phyloP scores from a whole-genome alignment of 1,140 invertebrate species.

The Himalopsyche phryganea region DNA sequence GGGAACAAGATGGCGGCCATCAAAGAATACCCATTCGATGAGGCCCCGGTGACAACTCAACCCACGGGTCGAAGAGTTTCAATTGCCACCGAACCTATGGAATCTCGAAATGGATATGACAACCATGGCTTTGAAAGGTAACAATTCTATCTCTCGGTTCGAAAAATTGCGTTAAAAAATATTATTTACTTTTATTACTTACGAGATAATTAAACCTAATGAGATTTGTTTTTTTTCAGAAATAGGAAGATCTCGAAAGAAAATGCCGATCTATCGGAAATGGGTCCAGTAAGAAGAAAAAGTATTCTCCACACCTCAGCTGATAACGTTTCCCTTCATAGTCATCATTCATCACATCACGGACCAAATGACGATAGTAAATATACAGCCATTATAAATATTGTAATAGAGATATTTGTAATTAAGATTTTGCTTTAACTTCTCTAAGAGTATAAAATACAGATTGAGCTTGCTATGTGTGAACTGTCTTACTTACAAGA shows the following conservation, averaged over 20 bases:
- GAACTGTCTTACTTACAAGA: too few relatives aligned
- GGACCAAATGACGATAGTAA: constrained; percentile 9
- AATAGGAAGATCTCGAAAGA: constrained; percentile 30
- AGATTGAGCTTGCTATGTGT: too few relatives aligned
- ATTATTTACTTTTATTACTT: too few relatives aligned
- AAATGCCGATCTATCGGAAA: constrained; percentile 40
- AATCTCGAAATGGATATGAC: constrained; percentile 32
- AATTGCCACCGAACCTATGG: constrained; percentile 26
- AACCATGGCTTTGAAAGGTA: constrained; percentile 34
- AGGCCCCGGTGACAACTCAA: constrained; percentile 31
- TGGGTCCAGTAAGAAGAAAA: constrained; percentile 59
- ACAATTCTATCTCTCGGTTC: not conserved
- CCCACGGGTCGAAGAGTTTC: constrained; percentile 20
- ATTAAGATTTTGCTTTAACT: not conserved
- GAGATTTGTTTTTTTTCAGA: constrained; percentile 7
- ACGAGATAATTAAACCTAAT: too few relatives aligned
- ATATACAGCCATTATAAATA: not conserved
- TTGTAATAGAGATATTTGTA: not conserved
- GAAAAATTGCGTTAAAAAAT: too few relatives aligned
- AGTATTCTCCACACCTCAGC: constrained; percentile 58
- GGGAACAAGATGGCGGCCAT: constrained; percentile 44
- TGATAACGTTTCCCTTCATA: constrained; percentile 29
- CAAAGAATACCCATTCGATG: constrained; percentile 52
- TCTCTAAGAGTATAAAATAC: too few relatives aligned
- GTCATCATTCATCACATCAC: constrained; percentile 24